Base-by-base conservation (phyloP, 2,797 vertebrate species). In the Podarcis siculus region DNA sequence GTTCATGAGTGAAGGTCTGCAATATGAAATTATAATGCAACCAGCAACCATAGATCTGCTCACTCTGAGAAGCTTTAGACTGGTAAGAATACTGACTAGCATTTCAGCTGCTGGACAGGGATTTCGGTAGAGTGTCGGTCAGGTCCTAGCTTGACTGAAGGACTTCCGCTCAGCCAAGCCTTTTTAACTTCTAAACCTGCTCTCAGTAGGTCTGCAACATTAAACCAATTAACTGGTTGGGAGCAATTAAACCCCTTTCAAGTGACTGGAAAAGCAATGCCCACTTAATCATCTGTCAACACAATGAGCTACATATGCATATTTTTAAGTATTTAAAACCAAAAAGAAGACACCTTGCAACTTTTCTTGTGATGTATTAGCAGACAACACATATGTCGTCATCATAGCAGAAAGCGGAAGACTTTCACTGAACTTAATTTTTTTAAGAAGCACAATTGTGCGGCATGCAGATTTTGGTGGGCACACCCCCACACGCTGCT, bases 21-120 rank as follows among this genome's bases (percentile, higher is more conserved):
- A 83, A 15, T 67, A 64, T 73, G 19, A 23, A 69, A 78, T 69
- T 21, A 77, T 9, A 78, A 49, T 77, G 39, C 25, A n/a, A 78
- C 15, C 3, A 39, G 61, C 42, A 8, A 37, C 49, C 49, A 39
- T 27, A 71, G 32, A 23, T 8, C 23, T 19, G 4, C 49, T 17
- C 42, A 64, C 25, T 58, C 8, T 3, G 21, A 66, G 39, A 25
- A 64, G 25, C 39, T 49, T 49, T 30, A 55, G 49, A 7, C 49
- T 23, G 5, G 27, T 71, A 42, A 32, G 76, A 39, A 32, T 25
- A 45, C 64, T 67, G 32, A 37, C 64, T 35, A 32, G 58, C 55
- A 66, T 76, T 82, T 87, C 86, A 87, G 86, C 86, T 35, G 79
- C 83, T 86, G 78, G 83, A 85, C 88, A 85, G 72, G 25, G 78